Evolutionary conservation across 2,797 vertebrate species (phyloP), one percentile per base, ranked within the genome.

Genomic region (Moxostoma hubbsi): DNA sequence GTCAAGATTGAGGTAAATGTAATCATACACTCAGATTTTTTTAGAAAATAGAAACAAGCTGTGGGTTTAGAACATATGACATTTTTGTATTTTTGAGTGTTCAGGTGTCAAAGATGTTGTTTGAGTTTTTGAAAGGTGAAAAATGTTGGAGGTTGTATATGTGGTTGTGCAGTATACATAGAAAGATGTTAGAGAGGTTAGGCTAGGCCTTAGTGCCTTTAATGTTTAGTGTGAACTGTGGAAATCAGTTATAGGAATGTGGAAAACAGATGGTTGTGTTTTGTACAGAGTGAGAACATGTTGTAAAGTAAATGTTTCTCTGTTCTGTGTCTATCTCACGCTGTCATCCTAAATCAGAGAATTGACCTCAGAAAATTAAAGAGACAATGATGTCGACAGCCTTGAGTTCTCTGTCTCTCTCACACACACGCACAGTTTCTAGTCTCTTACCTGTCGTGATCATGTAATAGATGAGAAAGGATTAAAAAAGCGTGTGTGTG

Each of bases 271-370:
- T 54, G 51, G 11, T 12, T 54, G 9, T 65, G n/a, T 75, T 55
- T 43, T 0, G 24, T 36, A 36, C 36, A 36, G 36, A 36, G 36
- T 36, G 36, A 43, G 51, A 61, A 46, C 54, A 54, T 54, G 51
- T 54, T 54, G 51, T 54, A 5, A 54, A 54, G 13, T 54, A 64
- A 75, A 79, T n/a, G 6, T 47, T 55, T 43, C 66, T 75, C 46
- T 71, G 61, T 75, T 75, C 62, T 9, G 24, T 9, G 36, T 36
- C 36, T 36, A 54, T 85, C 84, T 74, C 84, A 85, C 76, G 54
- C 81, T 80, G 72, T 83, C 76, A 24, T 36, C 36, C 12, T 73
- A 9, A 75, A 75, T 81, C 49, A 68, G 66, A 64, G 10, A 13
- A 46, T 24, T 71, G 71, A 73, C 78, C 62, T 61, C 66, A 65